phyloP scores from a whole-genome alignment of 2,797 vertebrate species.

The Limosa lapponica region DNA sequence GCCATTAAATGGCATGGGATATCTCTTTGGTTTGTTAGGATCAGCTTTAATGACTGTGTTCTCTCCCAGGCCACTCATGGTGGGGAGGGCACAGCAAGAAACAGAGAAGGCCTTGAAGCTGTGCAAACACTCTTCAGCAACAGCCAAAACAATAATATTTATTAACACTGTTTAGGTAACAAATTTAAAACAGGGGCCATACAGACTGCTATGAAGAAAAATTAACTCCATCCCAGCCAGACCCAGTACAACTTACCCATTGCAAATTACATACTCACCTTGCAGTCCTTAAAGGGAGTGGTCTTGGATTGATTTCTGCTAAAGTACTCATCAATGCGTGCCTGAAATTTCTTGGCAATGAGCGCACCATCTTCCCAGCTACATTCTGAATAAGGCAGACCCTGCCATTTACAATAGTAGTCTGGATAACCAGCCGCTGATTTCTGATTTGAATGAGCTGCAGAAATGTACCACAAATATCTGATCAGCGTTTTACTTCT shows the following conservation, averaged over 20 bases:
- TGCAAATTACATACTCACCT: too few species aligned
- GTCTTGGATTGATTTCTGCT: constrained; percentile 95
- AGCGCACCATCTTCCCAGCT: constrained; percentile 99
- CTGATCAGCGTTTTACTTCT: not conserved
- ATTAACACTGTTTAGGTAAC: not conserved
- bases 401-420: constrained; percentile 99
- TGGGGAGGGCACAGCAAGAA: not conserved
- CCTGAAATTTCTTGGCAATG: constrained; percentile 93
- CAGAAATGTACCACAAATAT: constrained; percentile 20
- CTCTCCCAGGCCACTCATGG: not conserved
- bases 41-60: not conserved
- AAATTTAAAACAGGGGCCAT: not conserved
- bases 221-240: not conserved
- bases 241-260: not conserved
- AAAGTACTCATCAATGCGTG: constrained; percentile 93
- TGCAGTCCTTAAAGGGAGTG: too few species aligned
- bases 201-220: not conserved
- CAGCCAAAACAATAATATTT: not conserved
- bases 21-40: not conserved
- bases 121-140: not conserved
- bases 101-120: not conserved
- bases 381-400: constrained; percentile 95
- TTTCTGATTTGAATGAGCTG: constrained; percentile 99
- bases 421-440: constrained; percentile 96
- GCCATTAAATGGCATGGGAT: not conserved